phyloP scores from a whole-genome alignment of 2,113 vertebrate species.

The Rhynchopsitta pachyrhyncha region DNA sequence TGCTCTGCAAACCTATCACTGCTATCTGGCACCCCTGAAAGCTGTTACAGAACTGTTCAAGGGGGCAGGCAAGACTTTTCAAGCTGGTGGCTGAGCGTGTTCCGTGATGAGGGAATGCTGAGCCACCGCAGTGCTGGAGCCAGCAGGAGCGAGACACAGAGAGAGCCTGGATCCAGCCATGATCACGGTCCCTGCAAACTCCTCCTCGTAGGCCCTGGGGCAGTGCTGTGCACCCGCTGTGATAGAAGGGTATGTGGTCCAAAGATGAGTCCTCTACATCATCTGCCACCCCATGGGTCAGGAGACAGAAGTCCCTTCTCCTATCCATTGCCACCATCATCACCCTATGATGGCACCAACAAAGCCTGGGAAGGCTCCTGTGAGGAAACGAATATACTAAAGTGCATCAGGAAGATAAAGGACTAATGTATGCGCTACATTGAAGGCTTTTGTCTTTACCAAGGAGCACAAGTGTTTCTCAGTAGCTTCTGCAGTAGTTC shows the following conservation, averaged over 20 bases:
- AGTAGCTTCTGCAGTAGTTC: not conserved
- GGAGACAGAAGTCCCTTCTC: not conserved
- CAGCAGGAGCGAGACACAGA: not conserved
- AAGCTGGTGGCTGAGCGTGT: not conserved
- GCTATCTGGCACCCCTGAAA: not conserved
- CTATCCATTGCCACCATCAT: not conserved
- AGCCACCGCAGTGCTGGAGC: fast-evolving
- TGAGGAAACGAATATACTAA: not conserved
- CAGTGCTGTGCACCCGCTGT: fast-evolving
- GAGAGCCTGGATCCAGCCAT: not conserved
- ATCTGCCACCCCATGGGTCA: not conserved
- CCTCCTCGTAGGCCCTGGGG: not conserved
- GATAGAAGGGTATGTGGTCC: fast-evolving
- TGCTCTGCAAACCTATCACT: not conserved
- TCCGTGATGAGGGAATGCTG: not conserved
- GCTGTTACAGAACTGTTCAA: not conserved
- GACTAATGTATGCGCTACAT: fast-evolving
- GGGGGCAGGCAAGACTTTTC: not conserved
- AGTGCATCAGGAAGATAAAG: not conserved
- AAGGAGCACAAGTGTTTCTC: not conserved
- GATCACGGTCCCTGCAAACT: not conserved
- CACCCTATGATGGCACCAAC: not conserved
- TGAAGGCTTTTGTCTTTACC: not conserved
- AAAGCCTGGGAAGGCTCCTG: not conserved
- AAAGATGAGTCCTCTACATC: not conserved